phyloP scores from a whole-genome alignment of 2,113 vertebrate genomes.

The Gallinago jamesoni region DNA sequence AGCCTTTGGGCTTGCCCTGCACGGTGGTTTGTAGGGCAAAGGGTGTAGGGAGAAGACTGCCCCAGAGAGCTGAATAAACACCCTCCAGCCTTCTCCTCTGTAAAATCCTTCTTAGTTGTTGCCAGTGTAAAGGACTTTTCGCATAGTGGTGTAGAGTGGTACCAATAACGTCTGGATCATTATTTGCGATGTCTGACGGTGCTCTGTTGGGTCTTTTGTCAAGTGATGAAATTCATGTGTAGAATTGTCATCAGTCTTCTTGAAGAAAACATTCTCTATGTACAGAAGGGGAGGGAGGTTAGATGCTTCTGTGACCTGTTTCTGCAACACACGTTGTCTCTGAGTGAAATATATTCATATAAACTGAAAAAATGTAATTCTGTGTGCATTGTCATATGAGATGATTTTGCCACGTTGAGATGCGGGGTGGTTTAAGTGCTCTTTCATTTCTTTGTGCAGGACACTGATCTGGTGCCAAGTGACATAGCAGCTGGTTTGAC shows the following conservation, averaged over 20 bases:
- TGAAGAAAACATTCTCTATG: not conserved
- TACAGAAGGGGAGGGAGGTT: not conserved
- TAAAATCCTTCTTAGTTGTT: not conserved
- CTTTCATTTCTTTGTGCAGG: constrained; percentile 71
- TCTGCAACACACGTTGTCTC: not conserved
- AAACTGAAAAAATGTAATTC: not conserved
- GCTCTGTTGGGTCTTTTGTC: not conserved
- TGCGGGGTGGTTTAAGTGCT: rapidly evolving
- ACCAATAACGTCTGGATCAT: not conserved
- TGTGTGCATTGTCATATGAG: not conserved
- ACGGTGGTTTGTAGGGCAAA: not conserved
- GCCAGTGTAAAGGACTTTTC: not conserved
- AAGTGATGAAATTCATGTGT: not conserved
- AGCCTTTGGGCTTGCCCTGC: not conserved
- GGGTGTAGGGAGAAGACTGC: not conserved
- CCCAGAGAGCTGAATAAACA: not conserved
- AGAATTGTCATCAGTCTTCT: not conserved
- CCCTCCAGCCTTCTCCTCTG: not conserved
- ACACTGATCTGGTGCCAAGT: constrained; percentile 94
- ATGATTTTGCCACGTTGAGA: not conserved
- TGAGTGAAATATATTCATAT: not conserved
- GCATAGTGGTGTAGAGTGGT: not conserved
- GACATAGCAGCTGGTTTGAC: constrained; percentile 94
- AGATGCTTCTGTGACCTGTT: not conserved
- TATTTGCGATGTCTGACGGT: not conserved